These are phyloP conservation scores for Melanotaenia pygmaea DNA, from an alignment of 2,797 vertebrate species.

Conservation along the genomic window DNA sequence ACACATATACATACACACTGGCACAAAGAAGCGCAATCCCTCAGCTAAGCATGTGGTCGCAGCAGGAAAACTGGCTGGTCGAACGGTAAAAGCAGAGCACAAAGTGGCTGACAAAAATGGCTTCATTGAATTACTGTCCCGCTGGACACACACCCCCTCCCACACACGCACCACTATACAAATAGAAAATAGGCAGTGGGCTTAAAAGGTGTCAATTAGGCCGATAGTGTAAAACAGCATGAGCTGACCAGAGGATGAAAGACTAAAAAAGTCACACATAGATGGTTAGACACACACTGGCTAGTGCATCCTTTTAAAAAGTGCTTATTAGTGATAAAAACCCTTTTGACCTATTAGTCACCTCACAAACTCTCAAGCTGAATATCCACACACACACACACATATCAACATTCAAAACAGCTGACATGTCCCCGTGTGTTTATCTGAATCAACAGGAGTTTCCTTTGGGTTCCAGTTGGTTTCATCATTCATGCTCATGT, in stretches of 20 bases:
- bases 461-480: slow-evolving; percentile 65
- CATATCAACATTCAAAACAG: slow-evolving; percentile 12
- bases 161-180: slow-evolving; percentile 16
- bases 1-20: slow-evolving; percentile 11
- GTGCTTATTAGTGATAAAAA: slow-evolving; percentile 15
- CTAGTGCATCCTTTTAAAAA: slow-evolving; percentile 20
- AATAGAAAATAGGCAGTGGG: slow-evolving; percentile 26
- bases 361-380: slow-evolving; percentile 6
- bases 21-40: slow-evolving; percentile 60
- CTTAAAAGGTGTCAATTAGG: slow-evolving; percentile 62
- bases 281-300: slow-evolving; percentile 3
- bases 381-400: slow-evolving; percentile 3
- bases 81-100: slow-evolving; percentile 49
- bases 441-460: slow-evolving; percentile 73
- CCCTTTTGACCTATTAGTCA: slow-evolving; percentile 28
- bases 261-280: slow-evolving; percentile 13
- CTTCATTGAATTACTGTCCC: slow-evolving; percentile 67
- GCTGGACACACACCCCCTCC: slow-evolving; percentile 4
- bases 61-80: slow-evolving; percentile 60
- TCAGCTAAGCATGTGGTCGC: slow-evolving; percentile 58
- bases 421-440: slow-evolving; percentile 30
- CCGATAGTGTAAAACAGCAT: slow-evolving; percentile 53
- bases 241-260: slow-evolving; percentile 36
- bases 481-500: slow-evolving; percentile 68
- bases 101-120: slow-evolving; percentile 53